phyloP scores from a whole-genome alignment of 1,140 invertebrate species.

The Radopholus similis region DNA sequence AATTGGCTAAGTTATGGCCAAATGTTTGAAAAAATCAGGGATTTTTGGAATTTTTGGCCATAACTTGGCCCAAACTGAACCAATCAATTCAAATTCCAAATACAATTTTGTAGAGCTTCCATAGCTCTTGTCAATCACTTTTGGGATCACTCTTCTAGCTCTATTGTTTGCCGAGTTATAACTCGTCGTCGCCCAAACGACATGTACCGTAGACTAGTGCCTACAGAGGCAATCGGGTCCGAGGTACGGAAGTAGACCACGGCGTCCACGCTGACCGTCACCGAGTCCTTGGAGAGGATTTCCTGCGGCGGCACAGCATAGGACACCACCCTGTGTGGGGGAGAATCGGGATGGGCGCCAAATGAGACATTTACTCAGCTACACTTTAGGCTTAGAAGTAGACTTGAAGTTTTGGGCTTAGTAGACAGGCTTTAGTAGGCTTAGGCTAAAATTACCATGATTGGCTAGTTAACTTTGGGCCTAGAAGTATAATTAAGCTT shows the following conservation, averaged over 20 bases:
- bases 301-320: slow-evolving; percentile 59
- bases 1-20: neutral
- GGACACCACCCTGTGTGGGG: slow-evolving; percentile 55
- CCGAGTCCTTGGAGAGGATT: slow-evolving; percentile 58
- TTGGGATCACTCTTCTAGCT: no score
- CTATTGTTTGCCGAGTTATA: no score
- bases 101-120: no score
- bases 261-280: slow-evolving; percentile 58
- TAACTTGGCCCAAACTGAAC: no score
- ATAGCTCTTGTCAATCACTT: no score
- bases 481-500: neutral
- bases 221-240: slow-evolving; percentile 60
- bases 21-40: no score
- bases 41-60: no score
- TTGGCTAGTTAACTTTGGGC: neutral
- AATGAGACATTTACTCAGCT: neutral
- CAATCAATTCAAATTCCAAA: neutral
- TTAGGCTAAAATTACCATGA: no score
- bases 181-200: no score
- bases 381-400: no score
- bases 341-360: no score
- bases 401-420: neutral
- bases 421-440: neutral
- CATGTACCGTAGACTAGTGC: no score
- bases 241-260: slow-evolving; percentile 60